Base-by-base conservation (phyloP, 2,113 vertebrate genomes). In the Seriola dumerili region DNA sequence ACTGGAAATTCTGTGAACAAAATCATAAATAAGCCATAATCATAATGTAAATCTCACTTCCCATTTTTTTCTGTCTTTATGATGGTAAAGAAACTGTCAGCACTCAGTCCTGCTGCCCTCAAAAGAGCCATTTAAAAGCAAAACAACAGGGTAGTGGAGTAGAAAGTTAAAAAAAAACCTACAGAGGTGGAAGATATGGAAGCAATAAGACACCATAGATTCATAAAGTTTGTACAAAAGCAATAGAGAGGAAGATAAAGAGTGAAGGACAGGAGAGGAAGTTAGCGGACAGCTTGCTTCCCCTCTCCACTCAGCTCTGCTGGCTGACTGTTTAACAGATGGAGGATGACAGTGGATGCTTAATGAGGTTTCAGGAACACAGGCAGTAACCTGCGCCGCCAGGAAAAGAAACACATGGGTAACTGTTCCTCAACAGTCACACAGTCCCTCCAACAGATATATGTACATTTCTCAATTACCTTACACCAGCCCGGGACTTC, bases 311-410 rank as follows among this genome's bases (percentile, higher is more conserved):
- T 85, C 58, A 19, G 68, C 85, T 91, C 75, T 78, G 55, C 89
- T 88, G 89, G 83, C 89, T 91, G 86, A 94, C 90, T 91, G 84
- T 89, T 89, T 88, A 95, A 89, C 95, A 95, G 95, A 94, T 95
- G 93, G 94, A 88, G 78, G 89, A 91, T 91, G 94, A 94, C 93
- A 92, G 91, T 72, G 85, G 91, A 93, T 93, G 90, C 90, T 91
- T 95, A 95, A 95, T 95, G 91, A 94, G 90, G 86, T 93, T 94
- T 93, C 93, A 93, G 90, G 78, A 72, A 83, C 85, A 73, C 85
- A 88, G 89, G 89, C 90, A 91, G 85, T 91, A 94, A 93, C 92
- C 90, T 94, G 87, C 83, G 57, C 86, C 76, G 50, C 91, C 90
- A 93, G 91, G 88, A 93, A 90, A 93, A 92, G 90, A 91, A 94